A percentile compares a stretch with the other conserved stretches of the same genome.
These are phyloP conservation scores for Cercopithecus mona DNA, from an alignment of 2,113 vertebrate genomes.

Conservation along the genomic window DNA sequence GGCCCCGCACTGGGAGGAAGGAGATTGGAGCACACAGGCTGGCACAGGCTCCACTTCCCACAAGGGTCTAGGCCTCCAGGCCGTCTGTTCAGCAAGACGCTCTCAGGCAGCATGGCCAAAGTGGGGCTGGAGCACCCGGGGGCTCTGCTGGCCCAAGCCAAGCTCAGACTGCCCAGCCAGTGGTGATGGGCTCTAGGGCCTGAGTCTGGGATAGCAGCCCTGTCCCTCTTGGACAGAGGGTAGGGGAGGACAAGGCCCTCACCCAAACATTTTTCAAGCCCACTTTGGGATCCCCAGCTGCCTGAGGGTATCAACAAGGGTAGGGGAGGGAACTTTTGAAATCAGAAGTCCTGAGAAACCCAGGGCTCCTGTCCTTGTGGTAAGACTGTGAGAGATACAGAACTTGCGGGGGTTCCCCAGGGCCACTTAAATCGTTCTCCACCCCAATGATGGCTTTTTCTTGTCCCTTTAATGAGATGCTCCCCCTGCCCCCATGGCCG, in stretches of 20 bases:
- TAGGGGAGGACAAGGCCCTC: no score
- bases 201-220: not conserved
- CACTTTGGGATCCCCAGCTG: not conserved
- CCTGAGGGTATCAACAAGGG: not conserved
- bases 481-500: fast-evolving
- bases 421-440: not conserved
- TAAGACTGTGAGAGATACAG: not conserved
- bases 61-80: not conserved
- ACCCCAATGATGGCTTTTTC: not conserved
- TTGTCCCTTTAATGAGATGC: not conserved
- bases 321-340: not conserved
- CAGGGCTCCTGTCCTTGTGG: not conserved
- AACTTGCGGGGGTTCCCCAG: not conserved
- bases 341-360: not conserved
- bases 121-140: not conserved
- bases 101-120: not conserved
- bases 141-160: not conserved
- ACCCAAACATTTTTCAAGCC: not conserved
- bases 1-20: not conserved
- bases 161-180: not conserved
- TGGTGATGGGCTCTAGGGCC: not conserved
- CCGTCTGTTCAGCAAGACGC: not conserved
- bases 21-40: not conserved
- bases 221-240: not conserved
- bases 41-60: not conserved